Evolutionary conservation across 2,888 invertebrate species (phyloP).

Genomic region (Agrilus cyanescens): DNA sequence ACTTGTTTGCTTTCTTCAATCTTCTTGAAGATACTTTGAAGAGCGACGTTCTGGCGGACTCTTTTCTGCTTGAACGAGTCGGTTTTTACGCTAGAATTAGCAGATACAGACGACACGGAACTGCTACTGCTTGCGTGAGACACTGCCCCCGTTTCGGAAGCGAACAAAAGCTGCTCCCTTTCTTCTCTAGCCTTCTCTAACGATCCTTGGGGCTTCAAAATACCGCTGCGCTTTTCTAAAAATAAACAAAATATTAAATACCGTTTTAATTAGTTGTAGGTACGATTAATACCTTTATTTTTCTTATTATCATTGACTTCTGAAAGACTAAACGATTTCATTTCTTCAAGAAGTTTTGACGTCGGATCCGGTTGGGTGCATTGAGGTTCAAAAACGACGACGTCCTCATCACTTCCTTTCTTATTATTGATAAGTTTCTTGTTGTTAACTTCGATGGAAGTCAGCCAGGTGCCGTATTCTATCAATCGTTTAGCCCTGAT

Average conservation of each 20-base stretch:
- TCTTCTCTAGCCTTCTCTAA: conserved; percentile 54
- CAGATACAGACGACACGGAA: conserved; percentile 3
- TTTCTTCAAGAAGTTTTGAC: conserved; percentile 41
- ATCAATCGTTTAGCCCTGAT: conserved; percentile 40
- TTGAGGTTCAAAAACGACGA: conserved; percentile 31
- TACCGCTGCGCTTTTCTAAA: conserved; percentile 39
- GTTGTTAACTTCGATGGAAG: conserved; percentile 36
- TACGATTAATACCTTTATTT: conserved; percentile 21
- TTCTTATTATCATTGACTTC: conserved; percentile 26
- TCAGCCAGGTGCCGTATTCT: conserved; percentile 39
- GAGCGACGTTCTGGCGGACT: conserved; percentile 65
- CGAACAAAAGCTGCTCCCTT: conserved; percentile 35
- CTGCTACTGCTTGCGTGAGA: conserved; percentile 4
- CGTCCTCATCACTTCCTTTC: conserved; percentile 15
- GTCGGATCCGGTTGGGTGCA: conserved; percentile 36
- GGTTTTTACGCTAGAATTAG: conserved; percentile 14
- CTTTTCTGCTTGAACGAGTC: conserved; percentile 31
- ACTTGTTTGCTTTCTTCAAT: conserved; percentile 62
- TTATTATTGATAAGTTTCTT: conserved; percentile 17
- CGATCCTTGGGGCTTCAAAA: conserved; percentile 61
- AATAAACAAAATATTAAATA: background rate
- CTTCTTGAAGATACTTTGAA: conserved; percentile 63
- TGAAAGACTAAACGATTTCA: conserved; percentile 40
- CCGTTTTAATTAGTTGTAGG: conserved; percentile 8
- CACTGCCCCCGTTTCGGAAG: conserved; percentile 5